Base-by-base conservation (phyloP, 2,113 vertebrate genomes). In the Cathartes aura region DNA sequence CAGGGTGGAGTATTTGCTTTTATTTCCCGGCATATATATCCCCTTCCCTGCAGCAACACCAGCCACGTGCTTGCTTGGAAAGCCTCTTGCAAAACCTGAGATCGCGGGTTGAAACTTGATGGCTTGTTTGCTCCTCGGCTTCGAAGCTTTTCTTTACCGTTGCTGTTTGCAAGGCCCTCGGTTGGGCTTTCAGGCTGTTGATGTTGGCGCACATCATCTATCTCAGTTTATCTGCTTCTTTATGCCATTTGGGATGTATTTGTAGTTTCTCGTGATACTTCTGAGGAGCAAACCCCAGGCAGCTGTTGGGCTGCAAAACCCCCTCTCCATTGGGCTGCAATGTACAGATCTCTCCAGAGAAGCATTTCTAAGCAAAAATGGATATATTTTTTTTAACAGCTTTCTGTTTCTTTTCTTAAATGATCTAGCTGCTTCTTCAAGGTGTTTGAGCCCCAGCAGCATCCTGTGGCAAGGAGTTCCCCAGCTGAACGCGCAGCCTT, bases 71-170 rank as follows among this genome's bases (percentile, higher is more conserved):
- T 73, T 7, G 0, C 47, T 50, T 40, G 32, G 42, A 88, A 34
- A 79, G 26, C 60, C 56, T 84, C 48, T 68, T 52, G 36, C 48
- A 42, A 62, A 62, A 52, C 56, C 38, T 12, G 38, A 56, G 32
- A 4, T 14, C 2, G 2, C 59, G 45, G 24, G 32, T 24, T 58
- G 42, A 36, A 43, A 50, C 84, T 32, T 68, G 89, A 38, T 1
- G 2, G 42, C 32, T 73, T 47, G 6, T 68, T 84, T 74, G 59
- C 62, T 74, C 60, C 43, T 73, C 0, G 0, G 8, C 52, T 50
- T 62, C 2, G 7, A 23, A 40, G 42, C 2, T 0, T 67, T 73
- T 24, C n/a, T 55, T 14, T 17, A 21, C 32, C 2, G 0, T 26
- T 22, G 52, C 27, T 43, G 5, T 67, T 67, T 17, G 15, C 48